Evolutionary conservation across 2,113 vertebrate species (phyloP).

Genomic region (Hystrix cristata): DNA sequence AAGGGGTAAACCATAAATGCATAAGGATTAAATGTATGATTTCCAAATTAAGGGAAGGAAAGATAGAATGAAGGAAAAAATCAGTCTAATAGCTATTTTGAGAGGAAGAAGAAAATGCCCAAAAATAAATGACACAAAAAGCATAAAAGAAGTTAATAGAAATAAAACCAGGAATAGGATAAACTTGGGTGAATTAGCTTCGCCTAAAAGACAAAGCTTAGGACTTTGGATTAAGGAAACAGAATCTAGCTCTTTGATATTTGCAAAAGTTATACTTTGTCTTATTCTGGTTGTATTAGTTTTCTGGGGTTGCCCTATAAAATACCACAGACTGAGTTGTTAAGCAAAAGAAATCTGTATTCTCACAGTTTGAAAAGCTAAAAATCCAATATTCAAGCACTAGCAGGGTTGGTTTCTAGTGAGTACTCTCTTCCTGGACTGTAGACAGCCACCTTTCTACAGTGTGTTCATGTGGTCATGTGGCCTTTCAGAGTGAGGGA

Average conservation of each 20-base stretch:
- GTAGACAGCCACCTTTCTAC: background rate
- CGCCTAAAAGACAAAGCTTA: background rate
- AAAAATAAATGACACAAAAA: background rate
- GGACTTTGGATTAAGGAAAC: background rate
- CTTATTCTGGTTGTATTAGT: background rate
- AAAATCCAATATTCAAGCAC: background rate
- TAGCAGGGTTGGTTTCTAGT: background rate
- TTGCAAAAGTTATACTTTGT: background rate
- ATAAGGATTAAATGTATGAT: conserved; percentile 18
- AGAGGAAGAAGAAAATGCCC: background rate
- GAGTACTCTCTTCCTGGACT: background rate
- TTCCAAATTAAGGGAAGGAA: conserved; percentile 27
- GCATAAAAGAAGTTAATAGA: conserved; percentile 19
- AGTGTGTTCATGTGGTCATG: background rate
- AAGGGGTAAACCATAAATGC: background rate
- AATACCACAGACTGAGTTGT: background rate
- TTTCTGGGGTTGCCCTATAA: background rate
- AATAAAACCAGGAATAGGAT: background rate
- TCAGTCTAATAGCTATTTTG: background rate
- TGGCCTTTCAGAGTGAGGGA: background rate
- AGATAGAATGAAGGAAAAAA: conserved; percentile 37
- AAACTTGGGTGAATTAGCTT: conserved; percentile 6
- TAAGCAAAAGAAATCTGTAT: background rate
- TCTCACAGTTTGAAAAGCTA: background rate
- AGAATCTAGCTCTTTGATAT: background rate